Base-by-base conservation (phyloP, 2,888 invertebrate species). In the Nasonovia ribisnigri region DNA sequence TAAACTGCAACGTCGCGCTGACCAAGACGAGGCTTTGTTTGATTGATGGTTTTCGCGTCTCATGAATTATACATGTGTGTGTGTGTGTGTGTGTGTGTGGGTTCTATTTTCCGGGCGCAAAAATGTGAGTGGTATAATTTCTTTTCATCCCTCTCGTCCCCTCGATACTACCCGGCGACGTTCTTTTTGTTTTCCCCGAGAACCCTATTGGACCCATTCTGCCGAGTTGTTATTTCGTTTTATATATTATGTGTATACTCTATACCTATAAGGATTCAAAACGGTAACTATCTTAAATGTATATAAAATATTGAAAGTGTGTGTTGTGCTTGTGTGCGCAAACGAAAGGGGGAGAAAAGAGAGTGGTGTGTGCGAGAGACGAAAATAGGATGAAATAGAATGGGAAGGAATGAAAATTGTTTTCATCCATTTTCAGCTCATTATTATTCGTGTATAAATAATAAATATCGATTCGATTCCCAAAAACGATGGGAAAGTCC, bases 11-110 rank as follows among this genome's bases (percentile, higher is more conserved):
- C n/a, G 6, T 43, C 11, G 43, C 54, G 43, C 84, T 93, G 93
- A 90, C 93, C 90, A 57, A 90, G 57, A 86, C 54, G 84, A 46
- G 93, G 93, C 92, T 93, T 92, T 90, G 90, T 93, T 90, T 93
- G 93, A 93, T 93, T 36, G 93, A 93, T 93, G 93, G 90, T 86
- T 93, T 93, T 93, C 89, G 57, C 86, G 90, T 86, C 60, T 93
- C 90, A 86, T 93, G 93, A 93, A 93, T 93, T 93, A 93, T 93
- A 90, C 90, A 93, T 93, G 8, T 13, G 3, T 43, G 26, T 6
- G 10, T 42, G 20, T 0, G 77, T 8, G 48, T 51, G 20, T 20
- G 88, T 84, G 60, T n/a, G 88, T 46, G 43, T 29, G 77, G n/a
- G 24, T 54, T 84, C 54, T 84, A 46, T 93, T 89, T 89, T 84